Base-by-base conservation (phyloP, 2,797 vertebrate genomes). In the Xenops minutus region DNA sequence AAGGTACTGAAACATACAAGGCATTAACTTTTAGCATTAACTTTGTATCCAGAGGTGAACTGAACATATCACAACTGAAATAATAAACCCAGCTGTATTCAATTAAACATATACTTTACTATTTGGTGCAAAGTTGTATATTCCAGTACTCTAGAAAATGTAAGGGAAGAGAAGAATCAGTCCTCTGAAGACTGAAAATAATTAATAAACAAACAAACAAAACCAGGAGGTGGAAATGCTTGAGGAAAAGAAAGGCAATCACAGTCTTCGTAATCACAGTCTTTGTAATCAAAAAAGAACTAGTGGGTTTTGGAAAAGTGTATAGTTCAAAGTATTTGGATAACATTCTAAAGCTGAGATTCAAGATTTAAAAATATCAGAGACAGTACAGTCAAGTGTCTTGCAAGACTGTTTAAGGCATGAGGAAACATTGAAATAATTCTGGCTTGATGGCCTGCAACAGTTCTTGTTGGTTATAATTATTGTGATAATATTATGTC, bases 381-480 rank as follows among this genome's bases (percentile, higher is more conserved):
- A 92, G 37, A 44, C 34, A 67, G 30, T 30, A 41, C 4, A 1
- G 21, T 52, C 8, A 30, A 79, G 14, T 58, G 54, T 71, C 41
- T 85, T 73, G 22, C 77, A 75, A 88, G 77, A 54, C 24, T 92
- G 52, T 74, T 84, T 88, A 93, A 85, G 87, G 80, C 85, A 83
- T 67, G 59, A 92, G 12, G 27, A 82, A 94, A 34, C 51, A 73
- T 4, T 89, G 84, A 64, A 79, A 67, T 92, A 93, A 87, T 77
- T 87, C 36, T 78, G 24, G 18, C 94, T 73, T 80, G 59, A 88
- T 83, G 58, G 41, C 44, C 71, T 85, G 77, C 79, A 81, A 92
- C 74, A 85, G 75, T 58, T 58, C 89, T 96, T 91, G 36, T 71
- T 94, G 72, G 67, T 91, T 85, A 84, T 77, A 92, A 83, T 92